phyloP scores from a whole-genome alignment of 2,797 vertebrate genomes.

The Bradypodion ventrale region DNA sequence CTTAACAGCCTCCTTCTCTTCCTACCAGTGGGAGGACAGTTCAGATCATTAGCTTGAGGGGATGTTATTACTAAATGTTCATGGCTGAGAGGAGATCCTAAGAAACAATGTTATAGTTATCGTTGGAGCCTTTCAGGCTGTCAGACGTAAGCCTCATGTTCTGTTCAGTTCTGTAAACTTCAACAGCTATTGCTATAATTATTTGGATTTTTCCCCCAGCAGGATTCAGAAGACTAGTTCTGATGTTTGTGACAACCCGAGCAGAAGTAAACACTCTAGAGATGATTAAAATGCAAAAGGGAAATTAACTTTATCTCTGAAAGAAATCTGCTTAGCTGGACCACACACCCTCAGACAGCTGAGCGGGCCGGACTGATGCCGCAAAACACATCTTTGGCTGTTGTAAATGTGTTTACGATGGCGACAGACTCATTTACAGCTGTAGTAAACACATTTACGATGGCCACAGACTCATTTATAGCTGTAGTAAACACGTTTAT shows the following conservation, averaged over 20 bases:
- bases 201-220: too few relatives aligned
- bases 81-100: not conserved
- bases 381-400: too few relatives aligned
- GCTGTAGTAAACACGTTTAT: too few relatives aligned
- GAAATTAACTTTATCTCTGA: not conserved
- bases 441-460: too few relatives aligned
- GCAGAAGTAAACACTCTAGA: not conserved
- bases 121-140: slow-evolving; percentile 10
- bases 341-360: too few relatives aligned
- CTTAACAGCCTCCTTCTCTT: slow-evolving; percentile 21
- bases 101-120: not conserved
- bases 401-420: too few relatives aligned
- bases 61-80: slow-evolving; percentile 13
- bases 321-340: too few relatives aligned
- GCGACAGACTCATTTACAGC: too few relatives aligned
- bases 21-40: not conserved
- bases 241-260: not conserved
- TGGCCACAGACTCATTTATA: too few relatives aligned
- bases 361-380: too few relatives aligned
- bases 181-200: not conserved
- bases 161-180: not conserved
- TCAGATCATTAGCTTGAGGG: not conserved
- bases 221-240: not conserved
- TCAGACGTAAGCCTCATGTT: not conserved
- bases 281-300: not conserved